Conservation (phyloP, 2,888 invertebrate species). For the Scaptomyza polygonia region DNA sequence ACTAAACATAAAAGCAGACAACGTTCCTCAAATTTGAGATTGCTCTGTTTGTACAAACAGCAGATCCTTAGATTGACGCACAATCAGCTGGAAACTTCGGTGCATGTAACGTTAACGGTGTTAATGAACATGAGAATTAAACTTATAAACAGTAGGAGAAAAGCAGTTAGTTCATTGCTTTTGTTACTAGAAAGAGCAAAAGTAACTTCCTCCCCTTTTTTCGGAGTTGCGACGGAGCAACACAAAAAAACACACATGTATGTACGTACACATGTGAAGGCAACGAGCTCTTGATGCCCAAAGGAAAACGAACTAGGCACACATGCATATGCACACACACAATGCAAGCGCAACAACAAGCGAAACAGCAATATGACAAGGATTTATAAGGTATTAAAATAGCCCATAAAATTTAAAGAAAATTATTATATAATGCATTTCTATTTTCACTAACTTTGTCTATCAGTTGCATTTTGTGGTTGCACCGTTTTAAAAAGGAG, state of each 20-base stretch:
- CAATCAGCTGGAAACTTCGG: constrained; percentile 1
- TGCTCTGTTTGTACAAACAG: not conserved
- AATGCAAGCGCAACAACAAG: not conserved
- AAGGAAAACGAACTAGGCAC: not conserved
- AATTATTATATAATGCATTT: not conserved
- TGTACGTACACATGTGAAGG: no score
- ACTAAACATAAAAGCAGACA: not conserved
- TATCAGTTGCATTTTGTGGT: not conserved
- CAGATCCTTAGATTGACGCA: not conserved
- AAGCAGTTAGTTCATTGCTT: not conserved
- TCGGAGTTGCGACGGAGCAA: not conserved
- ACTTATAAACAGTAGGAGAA: not conserved
- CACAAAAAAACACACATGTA: not conserved
- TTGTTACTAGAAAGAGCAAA: not conserved
- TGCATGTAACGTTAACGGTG: no score
- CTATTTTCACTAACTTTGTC: no score
- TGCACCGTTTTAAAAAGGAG: not conserved
- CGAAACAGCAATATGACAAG: not conserved
- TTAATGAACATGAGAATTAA: no score
- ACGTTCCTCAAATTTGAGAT: not conserved
- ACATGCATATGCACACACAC: not conserved
- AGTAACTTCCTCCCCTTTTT: no score
- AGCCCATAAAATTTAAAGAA: not conserved
- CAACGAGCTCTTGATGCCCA: constrained; percentile 1
- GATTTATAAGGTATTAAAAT: not conserved